Evolutionary conservation across 2,797 vertebrate species (phyloP), one percentile per base, ranked within the genome.

Genomic region (Mus spretus): DNA sequence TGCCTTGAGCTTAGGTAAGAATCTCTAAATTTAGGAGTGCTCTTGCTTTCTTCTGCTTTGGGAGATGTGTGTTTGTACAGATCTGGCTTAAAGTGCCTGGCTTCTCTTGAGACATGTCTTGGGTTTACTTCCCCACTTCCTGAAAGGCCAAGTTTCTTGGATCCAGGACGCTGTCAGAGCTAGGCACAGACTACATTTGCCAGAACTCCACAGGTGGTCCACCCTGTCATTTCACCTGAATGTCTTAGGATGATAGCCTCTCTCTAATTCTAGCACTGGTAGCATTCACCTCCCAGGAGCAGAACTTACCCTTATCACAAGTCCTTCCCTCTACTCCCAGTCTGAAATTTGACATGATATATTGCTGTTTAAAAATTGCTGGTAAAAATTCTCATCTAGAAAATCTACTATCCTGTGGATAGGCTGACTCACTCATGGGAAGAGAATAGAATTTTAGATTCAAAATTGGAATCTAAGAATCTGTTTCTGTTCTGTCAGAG

Each of bases 121-220:
- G 12, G 6, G 2, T 79, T 17, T 5, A 67, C 7, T 26, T 37
- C 91, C 81, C 19, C 72, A 44, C 3, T 40, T 47, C 28, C 17
- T 26, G 1, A 55, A 24, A 63, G 77, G 44, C 22, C 70, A 22
- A 50, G 47, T 1, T 72, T 91, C 75, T 14, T 61, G 40, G 10
- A 0, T 40, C 55, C 7, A 59, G 28, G 20, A 72, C 34, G 31
- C 63, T 47, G 2, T 34, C 0, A 57, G n/a, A 91, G 44, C 10
- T 78, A 44, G 44, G 14, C 22, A 15, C 6, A 8, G 26, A 44
- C 72, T 77, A 8, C 37, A 13, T 47, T 61, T 61, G 53, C 13
- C 12, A 61, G 0, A 0, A 15, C 5, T 26, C 2, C 28, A 59
- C 0, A 3, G 10, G 26, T 26, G 9, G 1, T 31, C 14, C 59